These are phyloP conservation scores for Epirrhoe alternata DNA, from an alignment of 2,888 invertebrate species.

Conservation along the genomic window DNA sequence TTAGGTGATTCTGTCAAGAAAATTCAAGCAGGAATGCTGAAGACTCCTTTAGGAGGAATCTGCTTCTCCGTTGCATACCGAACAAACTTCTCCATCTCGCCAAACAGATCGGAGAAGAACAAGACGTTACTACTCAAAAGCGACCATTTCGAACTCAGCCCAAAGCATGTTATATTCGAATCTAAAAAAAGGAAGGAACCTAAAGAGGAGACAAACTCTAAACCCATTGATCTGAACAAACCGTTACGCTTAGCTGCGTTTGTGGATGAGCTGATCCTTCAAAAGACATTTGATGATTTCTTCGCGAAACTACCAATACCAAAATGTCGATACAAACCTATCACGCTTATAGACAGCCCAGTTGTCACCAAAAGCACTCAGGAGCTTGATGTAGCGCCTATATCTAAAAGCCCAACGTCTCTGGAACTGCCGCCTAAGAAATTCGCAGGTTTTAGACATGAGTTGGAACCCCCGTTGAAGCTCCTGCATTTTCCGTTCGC, in stretches of 20 bases:
- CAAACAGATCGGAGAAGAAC: slow-evolving; percentile 90
- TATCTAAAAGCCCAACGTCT: slow-evolving; percentile 73
- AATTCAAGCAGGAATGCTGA: slow-evolving; percentile 93
- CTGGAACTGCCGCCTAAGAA: slow-evolving; percentile 76
- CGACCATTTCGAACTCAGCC: slow-evolving; percentile 94
- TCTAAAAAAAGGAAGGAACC: slow-evolving; percentile 86
- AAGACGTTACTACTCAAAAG: slow-evolving; percentile 93
- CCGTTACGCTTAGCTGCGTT: slow-evolving; percentile 91
- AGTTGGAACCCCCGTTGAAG: slow-evolving; percentile 88
- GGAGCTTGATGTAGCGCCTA: slow-evolving; percentile 59
- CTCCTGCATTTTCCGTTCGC: slow-evolving; percentile 92
- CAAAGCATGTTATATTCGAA: slow-evolving; percentile 86
- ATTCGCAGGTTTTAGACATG: slow-evolving; percentile 72
- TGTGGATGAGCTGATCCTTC: slow-evolving; percentile 82
- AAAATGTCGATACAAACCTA: slow-evolving; percentile 66
- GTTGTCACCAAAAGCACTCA: slow-evolving; percentile 70
- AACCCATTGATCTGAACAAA: slow-evolving; percentile 87
- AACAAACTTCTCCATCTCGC: slow-evolving; percentile 96
- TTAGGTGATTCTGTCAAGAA: slow-evolving; percentile 93
- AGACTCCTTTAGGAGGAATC: slow-evolving; percentile 94
- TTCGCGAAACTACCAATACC: slow-evolving; percentile 70
- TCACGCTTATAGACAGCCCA: slow-evolving; percentile 47
- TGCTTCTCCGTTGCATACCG: slow-evolving; percentile 93
- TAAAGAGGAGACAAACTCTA: slow-evolving; percentile 61
- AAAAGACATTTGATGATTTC: slow-evolving; percentile 69